Evolutionary conservation across 2,113 vertebrate genomes (phyloP).

Genomic region (Grallaria varia): DNA sequence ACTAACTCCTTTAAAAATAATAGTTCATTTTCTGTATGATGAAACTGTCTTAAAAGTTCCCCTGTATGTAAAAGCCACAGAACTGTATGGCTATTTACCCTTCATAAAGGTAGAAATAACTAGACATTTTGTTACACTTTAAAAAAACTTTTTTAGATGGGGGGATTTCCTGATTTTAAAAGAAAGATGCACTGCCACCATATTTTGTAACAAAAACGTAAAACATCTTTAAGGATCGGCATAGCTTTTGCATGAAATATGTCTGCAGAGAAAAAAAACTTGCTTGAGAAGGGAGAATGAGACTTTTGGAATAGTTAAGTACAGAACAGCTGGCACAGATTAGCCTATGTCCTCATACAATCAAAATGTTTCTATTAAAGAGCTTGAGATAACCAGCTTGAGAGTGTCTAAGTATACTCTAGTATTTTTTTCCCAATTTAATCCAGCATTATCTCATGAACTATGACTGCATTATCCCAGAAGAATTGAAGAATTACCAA

Average conservation of each 20-base stretch:
- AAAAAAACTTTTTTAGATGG: background rate
- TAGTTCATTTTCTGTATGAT: background rate
- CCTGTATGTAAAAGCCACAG: background rate
- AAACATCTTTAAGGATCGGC: slow-evolving; percentile 20
- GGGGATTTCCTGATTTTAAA: background rate
- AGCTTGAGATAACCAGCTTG: slow-evolving; percentile 54
- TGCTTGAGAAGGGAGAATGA: background rate
- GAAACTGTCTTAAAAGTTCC: background rate
- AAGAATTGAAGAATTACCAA: slow-evolving; percentile 6
- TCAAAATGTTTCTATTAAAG: slow-evolving; percentile 64
- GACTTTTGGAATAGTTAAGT: slow-evolving; percentile 22
- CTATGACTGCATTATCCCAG: slow-evolving; percentile 33
- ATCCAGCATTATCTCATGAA: slow-evolving; percentile 51
- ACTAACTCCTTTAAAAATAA: background rate
- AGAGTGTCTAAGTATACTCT: slow-evolving; percentile 5
- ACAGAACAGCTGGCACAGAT: slow-evolving; percentile 56
- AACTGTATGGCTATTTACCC: background rate
- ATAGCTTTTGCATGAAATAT: slow-evolving; percentile 60
- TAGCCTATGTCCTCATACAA: slow-evolving; percentile 66
- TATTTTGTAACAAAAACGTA: slow-evolving; percentile 19
- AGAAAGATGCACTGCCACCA: background rate
- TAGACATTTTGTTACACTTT: background rate
- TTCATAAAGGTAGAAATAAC: background rate
- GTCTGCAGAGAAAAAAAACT: slow-evolving; percentile 1
- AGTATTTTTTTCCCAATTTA: background rate